Base-by-base conservation (phyloP, 1,140 invertebrate species). In the Physella acuta region DNA sequence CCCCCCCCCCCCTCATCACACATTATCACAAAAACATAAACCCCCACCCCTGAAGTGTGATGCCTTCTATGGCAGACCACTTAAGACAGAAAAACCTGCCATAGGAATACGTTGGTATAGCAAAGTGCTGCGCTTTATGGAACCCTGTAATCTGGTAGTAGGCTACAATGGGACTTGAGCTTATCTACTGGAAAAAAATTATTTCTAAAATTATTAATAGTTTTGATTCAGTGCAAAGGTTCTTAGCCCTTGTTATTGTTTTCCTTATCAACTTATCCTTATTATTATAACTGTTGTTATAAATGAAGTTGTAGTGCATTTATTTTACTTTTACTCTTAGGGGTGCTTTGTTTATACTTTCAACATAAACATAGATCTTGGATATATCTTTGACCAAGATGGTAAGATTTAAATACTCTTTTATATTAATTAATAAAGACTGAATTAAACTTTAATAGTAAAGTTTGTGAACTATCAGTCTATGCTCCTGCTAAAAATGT, bases 301-400 rank as follows among this genome's bases (percentile, higher is more conserved):
- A 11, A 8, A 44, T 44, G 39, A 11, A 44, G 20, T 20, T 11
- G 8, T 20, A 44, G 39, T 44, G 39, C 8, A 44, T 11, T 44
- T 44, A 44, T n/a, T n/a, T n/a, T n/a, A n/a, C n/a, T n/a, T n/a
- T n/a, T 44, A 44, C 20, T 44, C 20, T 44, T 36, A 64, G 62
- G 44, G 8, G 3, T n/a, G 49, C 14, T 52, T 64, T 17, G 37
- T 64, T 44, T 64, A 64, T 30, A 51, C 28, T 36, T 64, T 64
- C 62, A 49, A 4, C 37, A 44, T 64, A 30, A 30, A 64, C 20
- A 34, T 64, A 51, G 62, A 64, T 36, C 62, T 64, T n/a, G n/a
- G 62, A 31, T 51, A 3, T 36, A 30, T 64, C 17, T 34, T 52
- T 53, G 44, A 64, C 16, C 20, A 64, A 17, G 31, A 64, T 64